Base-by-base conservation (phyloP, 2,888 invertebrate species). In the Aelia acuminata region DNA sequence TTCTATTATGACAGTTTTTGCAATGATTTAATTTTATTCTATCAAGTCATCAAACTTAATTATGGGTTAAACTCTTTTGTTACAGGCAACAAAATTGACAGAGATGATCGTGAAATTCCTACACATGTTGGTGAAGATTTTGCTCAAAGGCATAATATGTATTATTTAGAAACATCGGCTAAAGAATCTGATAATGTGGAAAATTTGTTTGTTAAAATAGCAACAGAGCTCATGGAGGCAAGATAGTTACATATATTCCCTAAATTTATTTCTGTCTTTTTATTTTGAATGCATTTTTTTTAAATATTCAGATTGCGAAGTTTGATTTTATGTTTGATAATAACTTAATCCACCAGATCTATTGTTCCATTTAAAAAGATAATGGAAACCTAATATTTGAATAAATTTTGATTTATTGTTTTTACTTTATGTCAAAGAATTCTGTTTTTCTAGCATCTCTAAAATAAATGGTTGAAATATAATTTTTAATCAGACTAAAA, bases 131-230 rank as follows among this genome's bases (percentile, higher is more conserved):
- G 98, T 1, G 97, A 97, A 92, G 97, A 98, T 92, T 99, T 99
- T 93, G 97, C 99, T 35, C 97, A 97, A 91, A 95, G 97, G 91
- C 97, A 99, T 92, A 97, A 97, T 91, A 99, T 99, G 98, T 98
- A 98, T 93, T 99, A 98, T 93, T 94, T 99, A 91, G 99, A 99
- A 93, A 99, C 99, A 0, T 99, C 99, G 0, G 99, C 99, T 0
- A 98, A 99, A 92, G 98, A 99, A 93, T 97, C 98, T 3, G 98
- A 99, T 91, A 99, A 99, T 93, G 99, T 99, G 7, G 99, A 99
- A 92, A 95, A 96, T 92, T 93, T 99, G 89, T 99, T 99, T 92
- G 97, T 98, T 95, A 98, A 99, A 93, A 99, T 99, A 91, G 99
- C 99, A 90, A 96, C 96, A 90, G 97, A 96, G 93, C 94, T 97